phyloP scores from a whole-genome alignment of 1,140 invertebrate genomes.

The Penaeus japonicus region DNA sequence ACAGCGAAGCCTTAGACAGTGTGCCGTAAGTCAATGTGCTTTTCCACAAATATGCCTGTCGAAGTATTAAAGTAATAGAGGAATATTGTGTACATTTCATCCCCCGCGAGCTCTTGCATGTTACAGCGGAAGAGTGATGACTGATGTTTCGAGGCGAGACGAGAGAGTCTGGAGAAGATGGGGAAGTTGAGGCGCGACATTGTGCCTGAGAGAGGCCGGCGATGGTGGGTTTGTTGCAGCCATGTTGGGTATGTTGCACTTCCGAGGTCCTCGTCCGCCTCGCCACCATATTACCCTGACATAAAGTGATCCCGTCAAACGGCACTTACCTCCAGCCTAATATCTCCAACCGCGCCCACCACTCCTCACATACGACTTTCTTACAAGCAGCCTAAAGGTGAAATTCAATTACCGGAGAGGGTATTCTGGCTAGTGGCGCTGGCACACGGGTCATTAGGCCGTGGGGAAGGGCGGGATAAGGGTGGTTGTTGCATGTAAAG shows the following conservation, averaged over 20 bases:
- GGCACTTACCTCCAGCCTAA: slow-evolving; percentile 51
- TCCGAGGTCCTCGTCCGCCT: slow-evolving; percentile 8
- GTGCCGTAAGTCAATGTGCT: too few species aligned
- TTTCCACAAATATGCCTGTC: too few species aligned
- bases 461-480: slow-evolving; percentile 29
- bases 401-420: slow-evolving; percentile 44
- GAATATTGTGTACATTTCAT: too few species aligned
- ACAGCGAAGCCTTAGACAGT: too few species aligned
- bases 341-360: slow-evolving; percentile 46
- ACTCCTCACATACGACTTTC: slow-evolving; percentile 46
- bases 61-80: too few species aligned
- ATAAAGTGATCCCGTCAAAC: slow-evolving; percentile 55
- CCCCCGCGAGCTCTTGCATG: too few species aligned
- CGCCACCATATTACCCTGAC: slow-evolving; percentile 51
- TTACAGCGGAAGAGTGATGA: too few species aligned
- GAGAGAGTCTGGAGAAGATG: background rate
- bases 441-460: slow-evolving; percentile 14
- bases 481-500: slow-evolving; percentile 49
- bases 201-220: background rate
- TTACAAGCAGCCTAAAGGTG: slow-evolving; percentile 50
- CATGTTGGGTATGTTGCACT: slow-evolving; percentile 23
- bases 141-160: too few species aligned
- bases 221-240: background rate
- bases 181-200: background rate
- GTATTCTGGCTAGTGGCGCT: background rate